Evolutionary conservation across 2,797 vertebrate genomes (phyloP).

Genomic region (Danio choprae): DNA sequence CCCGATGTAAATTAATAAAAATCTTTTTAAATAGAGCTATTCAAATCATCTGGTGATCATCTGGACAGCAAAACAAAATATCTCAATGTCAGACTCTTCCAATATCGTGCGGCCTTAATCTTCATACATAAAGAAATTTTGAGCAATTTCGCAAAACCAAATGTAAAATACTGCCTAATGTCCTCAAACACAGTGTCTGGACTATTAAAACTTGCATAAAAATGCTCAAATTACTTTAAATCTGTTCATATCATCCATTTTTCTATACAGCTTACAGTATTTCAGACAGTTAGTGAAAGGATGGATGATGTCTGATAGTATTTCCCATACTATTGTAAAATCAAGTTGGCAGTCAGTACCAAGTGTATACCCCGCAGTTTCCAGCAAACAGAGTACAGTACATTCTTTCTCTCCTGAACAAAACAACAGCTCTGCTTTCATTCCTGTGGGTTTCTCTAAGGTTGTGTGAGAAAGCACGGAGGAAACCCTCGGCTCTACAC

Average conservation of each 20-base stretch:
- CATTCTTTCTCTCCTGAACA: conserved; percentile 1
- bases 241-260: not conserved
- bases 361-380: not conserved
- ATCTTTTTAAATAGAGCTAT: too few relatives aligned
- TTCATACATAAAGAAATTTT: not conserved
- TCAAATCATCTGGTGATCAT: too few relatives aligned
- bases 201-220: too few relatives aligned
- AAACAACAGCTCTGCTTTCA: conserved; percentile 23
- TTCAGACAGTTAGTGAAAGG: not conserved
- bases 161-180: not conserved
- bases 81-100: too few relatives aligned
- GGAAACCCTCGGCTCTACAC: conserved; percentile 6
- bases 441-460: conserved; percentile 10
- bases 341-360: not conserved
- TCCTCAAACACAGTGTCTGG: too few relatives aligned
- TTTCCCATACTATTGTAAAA: not conserved
- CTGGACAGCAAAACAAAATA: too few relatives aligned
- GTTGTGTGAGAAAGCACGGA: not conserved
- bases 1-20: too few relatives aligned
- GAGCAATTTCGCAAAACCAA: not conserved
- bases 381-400: not conserved
- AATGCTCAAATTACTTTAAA: not conserved
- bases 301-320: not conserved
- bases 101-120: too few relatives aligned
- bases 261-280: not conserved